These are phyloP conservation scores for Nibea albiflora DNA, from an alignment of 2,113 vertebrate genomes.

Conservation along the genomic window DNA sequence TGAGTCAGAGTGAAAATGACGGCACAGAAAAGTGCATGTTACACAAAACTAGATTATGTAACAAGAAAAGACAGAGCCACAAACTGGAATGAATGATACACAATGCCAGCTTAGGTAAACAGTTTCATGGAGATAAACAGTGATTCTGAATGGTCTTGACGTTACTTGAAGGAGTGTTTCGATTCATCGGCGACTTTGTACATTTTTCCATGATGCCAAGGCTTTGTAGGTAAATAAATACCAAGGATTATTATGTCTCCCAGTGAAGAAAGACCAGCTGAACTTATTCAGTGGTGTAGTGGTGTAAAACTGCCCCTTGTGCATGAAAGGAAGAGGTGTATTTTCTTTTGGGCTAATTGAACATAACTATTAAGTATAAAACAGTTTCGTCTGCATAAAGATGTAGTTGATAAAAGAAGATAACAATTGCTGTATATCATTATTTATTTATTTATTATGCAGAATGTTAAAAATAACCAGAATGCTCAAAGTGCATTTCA, in stretches of 20 bases:
- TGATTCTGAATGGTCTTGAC: not conserved
- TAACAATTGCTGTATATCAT: not conserved
- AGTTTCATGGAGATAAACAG: conserved; percentile 4
- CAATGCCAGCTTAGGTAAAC: not conserved
- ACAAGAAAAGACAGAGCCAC: not conserved
- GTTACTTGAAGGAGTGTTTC: not conserved
- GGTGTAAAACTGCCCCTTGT: not conserved
- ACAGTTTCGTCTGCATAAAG: conserved; percentile 9
- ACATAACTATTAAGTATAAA: not conserved
- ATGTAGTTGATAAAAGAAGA: not conserved
- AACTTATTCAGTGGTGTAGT: not conserved
- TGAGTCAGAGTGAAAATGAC: conserved; percentile 3
- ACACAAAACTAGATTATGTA: conserved; percentile 14
- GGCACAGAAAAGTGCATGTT: conserved; percentile 16
- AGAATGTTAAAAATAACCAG: not conserved
- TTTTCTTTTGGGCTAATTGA: not conserved
- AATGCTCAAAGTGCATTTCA: not conserved
- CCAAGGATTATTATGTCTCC: not conserved
- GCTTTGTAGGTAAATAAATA: conserved; percentile 14
- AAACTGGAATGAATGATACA: conserved; percentile 7
- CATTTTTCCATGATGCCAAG: not conserved
- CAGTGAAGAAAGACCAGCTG: not conserved
- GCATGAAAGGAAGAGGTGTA: not conserved
- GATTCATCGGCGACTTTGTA: conserved; percentile 8
- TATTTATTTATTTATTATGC: not conserved